Conservation (phyloP, 2,113 vertebrate genomes). For the Aleadryas rufinucha region DNA sequence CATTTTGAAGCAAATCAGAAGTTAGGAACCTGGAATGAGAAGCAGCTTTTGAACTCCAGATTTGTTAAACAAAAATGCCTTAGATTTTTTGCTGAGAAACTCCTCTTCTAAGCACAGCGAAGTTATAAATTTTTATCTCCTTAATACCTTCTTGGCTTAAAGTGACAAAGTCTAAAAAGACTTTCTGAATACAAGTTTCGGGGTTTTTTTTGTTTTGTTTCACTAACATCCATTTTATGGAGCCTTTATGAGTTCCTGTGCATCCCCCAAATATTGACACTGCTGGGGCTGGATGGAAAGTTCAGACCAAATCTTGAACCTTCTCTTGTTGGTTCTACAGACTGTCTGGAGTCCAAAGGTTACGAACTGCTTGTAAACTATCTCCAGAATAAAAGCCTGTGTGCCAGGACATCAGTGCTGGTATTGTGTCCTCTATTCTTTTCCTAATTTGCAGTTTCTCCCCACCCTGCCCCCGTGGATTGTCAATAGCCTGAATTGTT, state of each 20-base stretch:
- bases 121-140: neutral
- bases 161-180: neutral
- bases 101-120: neutral
- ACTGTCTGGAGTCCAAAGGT: conserved; percentile 79
- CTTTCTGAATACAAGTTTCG: conserved; percentile 21
- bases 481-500: conserved; percentile 48
- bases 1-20: neutral
- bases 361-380: conserved; percentile 74
- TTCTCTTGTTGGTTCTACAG: conserved; percentile 56
- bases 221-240: conserved; percentile 47
- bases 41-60: neutral
- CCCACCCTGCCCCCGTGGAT: neutral
- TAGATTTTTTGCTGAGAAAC: neutral
- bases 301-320: conserved; percentile 63
- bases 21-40: neutral
- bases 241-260: conserved; percentile 57
- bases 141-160: neutral
- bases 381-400: conserved; percentile 73
- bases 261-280: conserved; percentile 68
- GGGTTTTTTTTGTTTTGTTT: neutral
- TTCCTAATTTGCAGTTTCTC: conserved; percentile 50
- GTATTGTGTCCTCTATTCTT: conserved; percentile 43
- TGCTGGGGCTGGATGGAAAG: conserved; percentile 61
- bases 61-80: neutral
- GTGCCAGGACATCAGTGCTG: conserved; percentile 42